A percentile compares a stretch with the other conserved stretches of the same genome.
Evolutionary conservation across 1,140 invertebrate genomes (phyloP).

Genomic region (Carposina sasakii): DNA sequence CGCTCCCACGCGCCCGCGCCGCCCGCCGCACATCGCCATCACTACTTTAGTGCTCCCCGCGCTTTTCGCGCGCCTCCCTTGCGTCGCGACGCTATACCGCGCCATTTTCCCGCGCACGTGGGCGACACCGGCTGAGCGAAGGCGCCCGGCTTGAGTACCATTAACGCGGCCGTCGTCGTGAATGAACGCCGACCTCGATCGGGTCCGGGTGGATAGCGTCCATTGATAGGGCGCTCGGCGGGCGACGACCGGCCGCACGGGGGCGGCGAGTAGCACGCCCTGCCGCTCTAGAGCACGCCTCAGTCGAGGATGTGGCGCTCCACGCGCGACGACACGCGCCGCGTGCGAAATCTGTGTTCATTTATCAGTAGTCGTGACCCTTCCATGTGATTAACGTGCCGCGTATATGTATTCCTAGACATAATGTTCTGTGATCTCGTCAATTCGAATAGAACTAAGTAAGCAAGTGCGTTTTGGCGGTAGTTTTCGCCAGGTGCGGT

Average conservation of each 20-base stretch:
- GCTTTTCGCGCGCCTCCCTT: slow-evolving; percentile 62
- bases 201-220: slow-evolving; percentile 58
- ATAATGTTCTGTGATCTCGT: slow-evolving; percentile 63
- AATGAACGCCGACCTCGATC: slow-evolving; percentile 69
- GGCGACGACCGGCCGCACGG: slow-evolving; percentile 49
- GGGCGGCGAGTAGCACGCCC: slow-evolving; percentile 55
- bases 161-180: slow-evolving; percentile 66
- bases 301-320: slow-evolving; percentile 65
- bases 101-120: slow-evolving; percentile 69
- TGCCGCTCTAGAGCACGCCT: slow-evolving; percentile 43
- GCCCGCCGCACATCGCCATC: slow-evolving; percentile 38
- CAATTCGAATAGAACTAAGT: slow-evolving; percentile 51
- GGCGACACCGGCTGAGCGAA: slow-evolving; percentile 51
- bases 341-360: slow-evolving; percentile 66
- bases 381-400: slow-evolving; percentile 41
- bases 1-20: slow-evolving; percentile 22
- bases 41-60: slow-evolving; percentile 52
- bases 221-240: slow-evolving; percentile 61
- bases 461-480: slow-evolving; percentile 30
- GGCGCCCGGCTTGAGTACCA: slow-evolving; percentile 55
- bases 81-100: slow-evolving; percentile 59
- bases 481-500: too few species aligned
- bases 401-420: slow-evolving; percentile 38
- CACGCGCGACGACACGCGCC: slow-evolving; percentile 54
- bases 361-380: slow-evolving; percentile 57